Evolutionary conservation across 2,113 vertebrate genomes (phyloP).

Genomic region (Lagopus muta): DNA sequence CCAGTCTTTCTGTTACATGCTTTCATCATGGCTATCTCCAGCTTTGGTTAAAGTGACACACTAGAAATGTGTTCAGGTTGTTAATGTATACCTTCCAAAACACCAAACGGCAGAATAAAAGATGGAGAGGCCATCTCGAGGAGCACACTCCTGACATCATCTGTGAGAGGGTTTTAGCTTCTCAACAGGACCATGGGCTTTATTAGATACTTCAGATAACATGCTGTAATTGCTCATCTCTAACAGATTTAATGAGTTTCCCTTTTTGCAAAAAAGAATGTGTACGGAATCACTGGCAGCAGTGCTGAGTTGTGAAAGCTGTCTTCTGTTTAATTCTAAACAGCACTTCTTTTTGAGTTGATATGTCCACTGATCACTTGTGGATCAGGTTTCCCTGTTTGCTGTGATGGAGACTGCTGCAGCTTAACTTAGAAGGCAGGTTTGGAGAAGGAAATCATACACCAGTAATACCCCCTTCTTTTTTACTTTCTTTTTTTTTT

Average conservation of each 20-base stretch:
- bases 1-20: not conserved
- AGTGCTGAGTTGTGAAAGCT: not conserved
- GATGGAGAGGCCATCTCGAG: not conserved
- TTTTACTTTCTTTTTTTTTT: not conserved
- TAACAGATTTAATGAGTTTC: not conserved
- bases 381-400: not conserved
- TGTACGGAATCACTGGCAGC: not conserved
- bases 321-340: not conserved
- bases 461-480: not conserved
- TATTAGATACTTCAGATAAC: not conserved
- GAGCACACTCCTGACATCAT: not conserved
- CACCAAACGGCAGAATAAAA: not conserved
- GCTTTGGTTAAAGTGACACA: not conserved
- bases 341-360: constrained; percentile 6
- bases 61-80: not conserved
- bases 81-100: not conserved
- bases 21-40: not conserved
- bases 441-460: not conserved
- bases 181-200: not conserved
- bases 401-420: constrained; percentile 27
- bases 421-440: not conserved
- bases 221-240: not conserved
- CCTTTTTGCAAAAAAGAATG: not conserved
- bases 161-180: not conserved
- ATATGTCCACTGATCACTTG: not conserved